Evolutionary conservation across 2,797 vertebrate genomes (phyloP), one percentile per base, ranked within the genome.

Genomic region (Esox masquinongy): DNA sequence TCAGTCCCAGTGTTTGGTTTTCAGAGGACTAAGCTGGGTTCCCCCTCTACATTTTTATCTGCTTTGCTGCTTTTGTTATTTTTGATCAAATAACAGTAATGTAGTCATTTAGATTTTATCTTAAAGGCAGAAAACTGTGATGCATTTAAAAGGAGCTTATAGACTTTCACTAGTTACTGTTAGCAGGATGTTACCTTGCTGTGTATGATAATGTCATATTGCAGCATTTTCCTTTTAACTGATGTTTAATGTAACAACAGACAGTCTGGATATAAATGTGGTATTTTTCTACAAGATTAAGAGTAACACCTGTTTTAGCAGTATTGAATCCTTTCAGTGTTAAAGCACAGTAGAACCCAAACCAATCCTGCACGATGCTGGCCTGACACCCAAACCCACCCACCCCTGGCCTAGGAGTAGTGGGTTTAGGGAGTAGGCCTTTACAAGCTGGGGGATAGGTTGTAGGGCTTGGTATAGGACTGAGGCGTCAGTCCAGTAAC

Each of bases 401-500:
- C 14, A 70, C 49, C 24, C 3, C 56, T 24, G 11, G 22, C 11
- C 9, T 61, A 61, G 56, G 56, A 61, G 22, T 61, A 61, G n/a
- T 59, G 11, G 4, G 7, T 74, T 34, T 15, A 5, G 68, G 49
- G 77, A 82, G 2, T 61, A 61, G 22, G 11, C 56, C 3, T 61
- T 24, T 61, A 26, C 56, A 61, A 24, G 22, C 22, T 12, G 11
- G 56, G 56, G 11, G 24, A 61, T 61, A 4, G 56, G 56, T 61
- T 61, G 6, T 61, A 14, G 76, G 80, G 26, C 47, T 19, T 19
- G 1, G 5, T 59, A 59, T 59, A 19, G 29, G 26, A 22, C 86
- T 76, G 67, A 81, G 77, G 74, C 84, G 77, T 88, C 83, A 78
- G 75, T 88, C 72, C 82, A 87, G 79, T 51, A 73, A 82, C 90